phyloP scores from a whole-genome alignment of 1,140 invertebrate genomes.

The Drosophila micromelanica region DNA sequence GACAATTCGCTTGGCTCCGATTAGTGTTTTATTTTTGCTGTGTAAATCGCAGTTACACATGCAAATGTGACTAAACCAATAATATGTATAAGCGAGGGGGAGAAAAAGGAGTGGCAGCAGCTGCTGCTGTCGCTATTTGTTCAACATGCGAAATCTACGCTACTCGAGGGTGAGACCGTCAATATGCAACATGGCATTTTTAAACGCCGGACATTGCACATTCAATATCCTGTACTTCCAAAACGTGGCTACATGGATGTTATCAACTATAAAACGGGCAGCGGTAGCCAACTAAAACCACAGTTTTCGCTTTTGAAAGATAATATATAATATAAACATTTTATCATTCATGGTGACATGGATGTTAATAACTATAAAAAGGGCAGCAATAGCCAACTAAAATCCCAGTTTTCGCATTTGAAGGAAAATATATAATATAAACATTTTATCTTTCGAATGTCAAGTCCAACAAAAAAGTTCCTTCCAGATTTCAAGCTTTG shows the following conservation, averaged over 20 bases:
- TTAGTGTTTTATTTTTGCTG: constrained; percentile 72
- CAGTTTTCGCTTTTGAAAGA: no score
- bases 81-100: constrained; percentile 56
- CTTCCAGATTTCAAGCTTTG: no score
- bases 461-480: no score
- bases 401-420: no score
- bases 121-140: constrained; percentile 59
- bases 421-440: no score
- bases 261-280: neutral
- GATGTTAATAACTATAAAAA: constrained; percentile 1
- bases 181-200: constrained; percentile 64
- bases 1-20: constrained; percentile 33
- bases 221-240: constrained; percentile 37
- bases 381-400: neutral
- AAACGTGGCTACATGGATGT: neutral
- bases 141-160: constrained; percentile 27
- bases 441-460: no score
- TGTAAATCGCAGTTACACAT: constrained; percentile 79
- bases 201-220: constrained; percentile 34
- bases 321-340: no score
- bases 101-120: constrained; percentile 2
- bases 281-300: neutral
- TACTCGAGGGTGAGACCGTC: constrained; percentile 24
- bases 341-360: neutral
- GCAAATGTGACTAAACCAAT: constrained; percentile 82